Base-by-base conservation (phyloP, 2,113 vertebrate species). In the Oreochromis niloticus region DNA sequence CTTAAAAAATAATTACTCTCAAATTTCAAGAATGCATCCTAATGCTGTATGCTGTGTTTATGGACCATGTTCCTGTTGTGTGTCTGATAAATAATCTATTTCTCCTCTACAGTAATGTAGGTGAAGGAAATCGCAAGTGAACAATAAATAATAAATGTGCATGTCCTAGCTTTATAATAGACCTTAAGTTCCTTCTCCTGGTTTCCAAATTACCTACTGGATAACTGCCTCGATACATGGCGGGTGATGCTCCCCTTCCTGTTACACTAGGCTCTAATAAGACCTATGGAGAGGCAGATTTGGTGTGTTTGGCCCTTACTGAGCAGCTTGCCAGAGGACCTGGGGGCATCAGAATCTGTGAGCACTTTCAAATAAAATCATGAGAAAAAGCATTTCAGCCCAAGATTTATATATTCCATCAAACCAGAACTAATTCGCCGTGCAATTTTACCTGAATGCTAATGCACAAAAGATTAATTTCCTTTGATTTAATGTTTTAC, bases 311-410 rank as follows among this genome's bases (percentile, higher is more conserved):
- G 75, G 83, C 75, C 46, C 73, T 78, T 32, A 52, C 32, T 6
- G 10, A 78, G 73, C 27, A 52, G 17, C 73, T 78, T 34, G 27
- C 68, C 30, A 79, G 50, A 90, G 34, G 19, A 83, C 80, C 71
- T 32, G 48, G 81, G 71, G 85, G 82, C 82, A 83, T 89, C 56
- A 71, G 46, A 75, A 88, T 80, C 19, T 88, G 61, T 88, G 52
- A 86, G 61, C 27, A 50, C 13, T 52, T 85, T 82, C 84, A 80
- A 83, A 81, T 85, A 30, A 75, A 84, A 61, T 48, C 54, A 27
- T 12, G 39, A 39, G 27, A 80, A 89, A 91, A 36, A 7, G n/a
- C 27, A 48, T 27, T 16, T 41, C 52, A 80, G 14, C 2, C 48
- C 3, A 7, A 17, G 34, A 17, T 84, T 81, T 39, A 75, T 71